These are phyloP conservation scores for Cassiopea andromeda DNA, from an alignment of 30 jellyfish, hydroid and myxozoan species.

Conservation along the genomic window DNA sequence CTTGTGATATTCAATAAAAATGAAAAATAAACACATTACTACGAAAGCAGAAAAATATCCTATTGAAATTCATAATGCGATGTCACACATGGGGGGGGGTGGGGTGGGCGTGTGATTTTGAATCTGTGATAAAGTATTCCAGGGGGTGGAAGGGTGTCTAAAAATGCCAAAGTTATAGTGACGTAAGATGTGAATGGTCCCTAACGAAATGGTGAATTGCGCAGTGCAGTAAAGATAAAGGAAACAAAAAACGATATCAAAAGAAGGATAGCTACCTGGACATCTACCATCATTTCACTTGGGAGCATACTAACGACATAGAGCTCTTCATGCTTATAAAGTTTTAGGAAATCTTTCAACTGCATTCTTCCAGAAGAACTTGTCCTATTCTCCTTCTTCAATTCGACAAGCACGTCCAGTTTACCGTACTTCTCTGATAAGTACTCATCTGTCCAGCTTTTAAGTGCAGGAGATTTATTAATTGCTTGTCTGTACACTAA, in stretches of 20 bases:
- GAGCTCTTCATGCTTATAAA: constrained; percentile 75
- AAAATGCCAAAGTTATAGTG: no score
- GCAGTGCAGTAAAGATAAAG: background rate
- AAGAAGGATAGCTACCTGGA: constrained; percentile 47
- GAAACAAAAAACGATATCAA: background rate
- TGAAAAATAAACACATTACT: no score
- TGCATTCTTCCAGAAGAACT: constrained; percentile 87
- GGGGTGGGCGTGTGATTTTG: no score
- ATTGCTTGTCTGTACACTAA: constrained; percentile 78
- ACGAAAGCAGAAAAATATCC: no score
- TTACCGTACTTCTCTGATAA: constrained; percentile 78
- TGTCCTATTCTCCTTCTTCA: constrained; percentile 81
- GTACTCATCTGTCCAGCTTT: constrained; percentile 86
- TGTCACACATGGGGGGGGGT: no score
- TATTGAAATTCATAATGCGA: no score
- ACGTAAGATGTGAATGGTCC: no score
- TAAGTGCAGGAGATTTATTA: constrained; percentile 80
- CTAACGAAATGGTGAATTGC: no score
- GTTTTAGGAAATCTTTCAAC: constrained; percentile 64
- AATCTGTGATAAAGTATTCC: no score
- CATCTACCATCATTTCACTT: constrained; percentile 84
- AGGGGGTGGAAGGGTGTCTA: no score
- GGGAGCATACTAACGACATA: constrained; percentile 92
- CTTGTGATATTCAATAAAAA: no score
- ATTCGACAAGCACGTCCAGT: constrained; percentile 88